Evolutionary conservation across 2,113 vertebrate genomes (phyloP), one percentile per base, ranked within the genome.

Genomic region (Paratilapia polleni): DNA sequence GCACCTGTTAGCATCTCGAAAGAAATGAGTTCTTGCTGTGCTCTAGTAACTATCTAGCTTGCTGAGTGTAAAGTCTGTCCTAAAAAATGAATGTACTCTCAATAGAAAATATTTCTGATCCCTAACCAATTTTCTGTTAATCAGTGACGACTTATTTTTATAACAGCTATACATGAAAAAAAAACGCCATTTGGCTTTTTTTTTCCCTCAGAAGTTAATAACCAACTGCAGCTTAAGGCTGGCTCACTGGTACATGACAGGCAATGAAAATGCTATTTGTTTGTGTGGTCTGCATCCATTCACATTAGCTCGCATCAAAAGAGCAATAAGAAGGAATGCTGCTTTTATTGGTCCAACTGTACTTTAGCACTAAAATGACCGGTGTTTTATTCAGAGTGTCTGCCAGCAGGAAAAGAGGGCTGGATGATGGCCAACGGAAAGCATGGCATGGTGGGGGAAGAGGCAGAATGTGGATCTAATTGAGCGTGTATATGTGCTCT

Each of bases 261-360:
- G 59, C 5, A 61, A 80, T 81, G 31, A 83, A 86, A 91, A 62
- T 59, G 47, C 28, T 80, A 82, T 89, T 87, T 85, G 86, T 88
- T 88, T 88, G 80, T 86, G 82, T 80, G 88, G 88, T 86, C 81
- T 60, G 57, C 79, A 58, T 84, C n/a, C 1, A 86, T 81, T 87
- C 82, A 88, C 78, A 91, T 90, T 92, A 89, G 70, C 77, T 92
- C 81, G 81, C 80, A 87, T 88, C 74, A 78, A 87, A 78, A 87
- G 66, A 85, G 70, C 63, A 89, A 75, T 79, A 61, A 66, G 24
- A 36, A 85, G 81, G 62, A 86, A 41, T 41, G 78, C 58, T 38
- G 70, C 34, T 88, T 91, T 89, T 88, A 93, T 49, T 89, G 86
- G 73, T 68, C 57, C 24, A 26, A 28, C 54, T 75, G 41, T 66